Percentiles rank a stretch among this genome's conserved stretches.
Evolutionary conservation across 2,888 invertebrate genomes (phyloP).

Genomic region (Podabrus alpinus): DNA sequence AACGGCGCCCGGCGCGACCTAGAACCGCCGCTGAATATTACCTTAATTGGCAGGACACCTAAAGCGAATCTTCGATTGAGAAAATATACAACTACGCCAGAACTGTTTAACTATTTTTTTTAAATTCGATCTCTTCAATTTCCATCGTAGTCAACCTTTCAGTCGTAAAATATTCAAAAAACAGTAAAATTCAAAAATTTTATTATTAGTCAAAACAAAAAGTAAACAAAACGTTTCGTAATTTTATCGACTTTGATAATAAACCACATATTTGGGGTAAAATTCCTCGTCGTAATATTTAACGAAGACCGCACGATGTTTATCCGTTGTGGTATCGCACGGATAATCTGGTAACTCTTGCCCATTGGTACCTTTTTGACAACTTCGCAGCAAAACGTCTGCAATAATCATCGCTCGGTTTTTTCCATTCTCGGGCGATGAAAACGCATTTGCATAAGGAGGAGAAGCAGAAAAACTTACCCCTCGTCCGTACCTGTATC

Average conservation of each 20-base stretch:
- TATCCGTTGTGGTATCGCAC: constrained; percentile 46
- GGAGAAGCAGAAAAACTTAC: constrained; percentile 45
- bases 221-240: no score
- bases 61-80: no score
- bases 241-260: constrained; percentile 23
- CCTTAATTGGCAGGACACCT: no score
- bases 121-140: no score
- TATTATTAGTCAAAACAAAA: no score
- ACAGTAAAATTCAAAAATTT: no score
- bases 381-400: constrained; percentile 42
- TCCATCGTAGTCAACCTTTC: no score
- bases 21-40: no score
- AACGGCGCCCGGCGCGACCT: no score
- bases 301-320: constrained; percentile 42
- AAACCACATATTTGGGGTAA: constrained; percentile 48
- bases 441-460: constrained; percentile 40
- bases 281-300: constrained; percentile 51
- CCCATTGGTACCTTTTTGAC: constrained; percentile 18
- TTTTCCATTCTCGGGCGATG: constrained; percentile 34
- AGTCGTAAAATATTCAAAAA: no score
- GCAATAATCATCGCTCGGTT: constrained; percentile 44
- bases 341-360: constrained; percentile 37
- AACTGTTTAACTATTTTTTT: no score
- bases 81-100: no score
- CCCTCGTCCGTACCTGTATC: constrained; percentile 43